Evolutionary conservation across 1,140 invertebrate genomes (phyloP), one percentile per base, ranked within the genome.

Genomic region (Hyles vespertilio): DNA sequence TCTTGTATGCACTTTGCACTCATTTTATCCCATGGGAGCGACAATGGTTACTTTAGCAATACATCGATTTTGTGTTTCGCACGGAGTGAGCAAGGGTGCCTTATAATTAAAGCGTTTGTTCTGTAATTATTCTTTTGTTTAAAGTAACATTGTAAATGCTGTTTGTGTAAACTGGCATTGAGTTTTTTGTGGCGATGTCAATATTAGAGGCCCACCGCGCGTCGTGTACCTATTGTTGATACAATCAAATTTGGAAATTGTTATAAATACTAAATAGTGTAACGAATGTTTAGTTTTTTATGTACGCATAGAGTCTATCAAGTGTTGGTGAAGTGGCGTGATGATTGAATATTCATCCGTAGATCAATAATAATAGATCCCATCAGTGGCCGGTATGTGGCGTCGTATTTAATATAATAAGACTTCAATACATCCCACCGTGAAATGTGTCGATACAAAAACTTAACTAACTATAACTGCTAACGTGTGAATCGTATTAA

Each of bases 401-500:
- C 75, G 85, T 82, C 80, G 83, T 81, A 87, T 86, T 89, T 89
- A 83, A 89, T 87, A 87, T 87, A 87, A 89, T 87, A 87, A 86
- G 82, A 87, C 63, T 81, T 82, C 74, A 85, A 89, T 87, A 87
- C 81, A 79, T 85, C 81, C 77, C 72, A 86, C 86, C 86, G 86
- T 89, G 84, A 89, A 89, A 89, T 85, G 84, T 87, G 70, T 77
- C 77, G 83, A 81, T 82, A 86, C 72, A 89, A 89, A 87, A 87
- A 89, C 81, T 89, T 84, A 85, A 87, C 83, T 85, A 84, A 86
- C 81, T 87, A 87, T 89, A 87, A 82, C 74, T 69, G 77, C 77
- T 77, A 82, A 89, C 86, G 84, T 89, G 86, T 87, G 86, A 89
- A 87, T 87, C 83, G 86, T 89, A 87, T 89, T 89, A 89, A 87